Percentiles rank a stretch among this genome's conserved stretches.
Conservation (phyloP, 2,113 vertebrate species). For the human (Homo sapiens) region DNA sequence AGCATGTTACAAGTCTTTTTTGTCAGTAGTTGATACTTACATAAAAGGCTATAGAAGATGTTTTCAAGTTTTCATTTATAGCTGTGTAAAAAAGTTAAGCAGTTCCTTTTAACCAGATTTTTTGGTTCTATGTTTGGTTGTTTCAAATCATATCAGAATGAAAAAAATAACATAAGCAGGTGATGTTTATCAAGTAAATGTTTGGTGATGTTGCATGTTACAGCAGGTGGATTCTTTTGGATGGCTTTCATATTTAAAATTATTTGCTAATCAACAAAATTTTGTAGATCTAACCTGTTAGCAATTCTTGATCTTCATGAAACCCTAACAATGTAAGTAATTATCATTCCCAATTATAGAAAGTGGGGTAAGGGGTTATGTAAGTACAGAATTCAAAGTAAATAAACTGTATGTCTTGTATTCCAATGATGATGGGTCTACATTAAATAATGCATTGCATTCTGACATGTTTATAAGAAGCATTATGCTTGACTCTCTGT, state of each 20-base stretch:
- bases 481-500: neutral
- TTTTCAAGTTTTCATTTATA: conserved; percentile 22
- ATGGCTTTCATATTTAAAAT: conserved; percentile 43
- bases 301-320: conserved; percentile 24
- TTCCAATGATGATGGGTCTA: neutral
- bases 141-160: conserved; percentile 38
- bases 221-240: neutral
- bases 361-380: neutral
- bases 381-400: conserved; percentile 48
- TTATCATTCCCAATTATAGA: conserved; percentile 19
- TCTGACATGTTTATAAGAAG: conserved; percentile 26
- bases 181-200: conserved; percentile 33
- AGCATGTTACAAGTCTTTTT: neutral
- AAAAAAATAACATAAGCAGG: neutral
- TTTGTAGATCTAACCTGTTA: neutral
- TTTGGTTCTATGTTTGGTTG: neutral
- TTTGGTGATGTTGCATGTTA: conserved; percentile 23
- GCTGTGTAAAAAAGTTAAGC: neutral
- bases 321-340: conserved; percentile 56
- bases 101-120: conserved; percentile 31
- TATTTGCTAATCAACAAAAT: conserved; percentile 44
- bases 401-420: neutral
- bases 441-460: neutral
- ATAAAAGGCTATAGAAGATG: neutral
- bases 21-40: neutral